Base-by-base conservation (phyloP, 2,797 vertebrate genomes). In the Phrynocephalus forsythii region DNA sequence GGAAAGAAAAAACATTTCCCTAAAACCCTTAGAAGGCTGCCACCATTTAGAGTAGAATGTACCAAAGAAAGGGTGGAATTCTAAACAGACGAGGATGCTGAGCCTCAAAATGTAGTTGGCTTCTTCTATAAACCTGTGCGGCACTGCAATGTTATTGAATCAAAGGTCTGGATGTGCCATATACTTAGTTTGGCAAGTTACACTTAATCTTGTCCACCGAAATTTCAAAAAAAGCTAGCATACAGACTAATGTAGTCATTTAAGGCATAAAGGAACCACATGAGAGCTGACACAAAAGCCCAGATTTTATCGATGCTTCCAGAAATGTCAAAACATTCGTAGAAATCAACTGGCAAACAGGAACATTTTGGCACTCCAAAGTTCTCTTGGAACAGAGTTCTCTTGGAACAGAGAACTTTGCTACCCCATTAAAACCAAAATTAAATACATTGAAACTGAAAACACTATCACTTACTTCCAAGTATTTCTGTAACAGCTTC, bases 401-500 rank as follows among this genome's bases (percentile, higher is more conserved):
- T n/a, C 4, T 3, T 1, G 22, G 75, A 22, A 38, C 11, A 84
- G 8, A 22, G 10, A 73, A 50, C 3, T 48, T n/a, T 30, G 63
- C 44, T 77, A 50, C 38, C n/a, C 15, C 33, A 56, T 0, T 0
- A 84, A 69, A 85, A n/a, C 24, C 28, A 82, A 30, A 1, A 48
- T 80, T 67, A 79, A 69, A 68, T 83, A 75, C 18, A 68, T 11
- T 7, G 22, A 79, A 90, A 0, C 60, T 1, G 11, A 33, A 89
- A 85, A 28, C 91, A n/a, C 18, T 24, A 5, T 50, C 73, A 97
- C 98, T 92, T 97, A 99, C 99, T 99, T 95, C 98, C 98, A 60
- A 99, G 97, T 93, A 99, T 99, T 95, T 98, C 95, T 84, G 98
- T 97, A 84, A 98, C 98, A 24, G 97, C 98, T 93, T 99, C 98